A percentile compares a stretch with the other conserved stretches of the same genome.
Conservation (phyloP, 2,113 vertebrate genomes). For the Periophthalmodon schlosseri region DNA sequence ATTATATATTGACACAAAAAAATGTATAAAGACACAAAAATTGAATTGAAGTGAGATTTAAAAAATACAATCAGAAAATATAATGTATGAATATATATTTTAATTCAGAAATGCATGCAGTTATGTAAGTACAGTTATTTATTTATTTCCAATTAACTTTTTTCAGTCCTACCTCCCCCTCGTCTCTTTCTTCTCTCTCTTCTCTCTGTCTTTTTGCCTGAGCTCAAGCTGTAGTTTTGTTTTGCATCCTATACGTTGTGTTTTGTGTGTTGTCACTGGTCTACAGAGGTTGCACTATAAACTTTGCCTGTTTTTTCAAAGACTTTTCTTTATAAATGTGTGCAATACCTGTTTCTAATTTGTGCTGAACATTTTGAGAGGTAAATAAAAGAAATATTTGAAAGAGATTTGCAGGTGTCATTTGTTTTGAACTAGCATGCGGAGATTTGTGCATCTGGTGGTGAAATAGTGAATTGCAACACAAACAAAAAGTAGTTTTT, state of each 20-base stretch:
- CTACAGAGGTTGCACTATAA: constrained; percentile 68
- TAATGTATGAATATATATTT: not conserved
- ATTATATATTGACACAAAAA: not conserved
- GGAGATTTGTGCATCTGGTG: not conserved
- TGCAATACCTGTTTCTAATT: constrained; percentile 71
- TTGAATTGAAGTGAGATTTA: not conserved
- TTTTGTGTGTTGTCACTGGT: constrained; percentile 37
- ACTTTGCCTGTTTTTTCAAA: constrained; percentile 74
- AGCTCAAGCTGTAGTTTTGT: constrained; percentile 56
- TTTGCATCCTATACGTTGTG: constrained; percentile 36
- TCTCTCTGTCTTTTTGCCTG: constrained; percentile 38
- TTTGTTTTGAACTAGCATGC: not conserved
- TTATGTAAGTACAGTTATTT: not conserved
- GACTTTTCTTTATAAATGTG: constrained; percentile 65
- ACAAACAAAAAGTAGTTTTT: not conserved
- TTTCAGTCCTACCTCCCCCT: not conserved
- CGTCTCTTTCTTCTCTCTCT: constrained; percentile 41
- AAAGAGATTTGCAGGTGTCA: constrained; percentile 11
- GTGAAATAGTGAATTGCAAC: too few relatives aligned
- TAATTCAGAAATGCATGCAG: not conserved
- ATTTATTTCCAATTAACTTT: not conserved
- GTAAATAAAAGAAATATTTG: constrained; percentile 66
- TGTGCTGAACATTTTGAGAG: constrained; percentile 56
- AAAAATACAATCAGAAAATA: not conserved
- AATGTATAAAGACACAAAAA: not conserved